Evolutionary conservation across 2,888 invertebrate species (phyloP).

Genomic region (Monopis laevigella): DNA sequence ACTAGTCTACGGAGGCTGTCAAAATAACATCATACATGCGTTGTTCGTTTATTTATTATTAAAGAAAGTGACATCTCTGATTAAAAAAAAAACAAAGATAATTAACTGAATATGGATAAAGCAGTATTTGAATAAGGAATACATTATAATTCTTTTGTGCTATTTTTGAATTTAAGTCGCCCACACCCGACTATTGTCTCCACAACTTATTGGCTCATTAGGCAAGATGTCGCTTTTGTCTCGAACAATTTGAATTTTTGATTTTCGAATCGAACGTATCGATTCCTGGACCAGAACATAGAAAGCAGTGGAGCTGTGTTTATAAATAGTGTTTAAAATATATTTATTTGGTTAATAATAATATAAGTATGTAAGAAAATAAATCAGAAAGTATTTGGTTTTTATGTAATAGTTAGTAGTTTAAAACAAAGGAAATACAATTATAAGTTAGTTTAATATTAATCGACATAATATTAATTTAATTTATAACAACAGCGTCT

Average conservation of each 20-base stretch:
- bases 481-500: conserved; percentile 9
- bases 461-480: too few species aligned
- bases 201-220: conserved; percentile 65
- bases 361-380: too few species aligned
- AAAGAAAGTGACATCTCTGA: conserved; percentile 12
- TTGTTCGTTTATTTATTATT: too few species aligned
- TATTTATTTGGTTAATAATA: too few species aligned
- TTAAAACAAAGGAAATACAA: too few species aligned
- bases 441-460: too few species aligned
- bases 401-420: too few species aligned
- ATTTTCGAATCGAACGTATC: conserved; percentile 57
- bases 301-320: conserved; percentile 15
- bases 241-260: conserved; percentile 55
- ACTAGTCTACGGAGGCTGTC: too few species aligned
- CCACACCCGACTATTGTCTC: conserved; percentile 59
- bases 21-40: too few species aligned
- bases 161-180: conserved; percentile 59
- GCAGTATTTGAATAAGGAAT: conserved; percentile 63
- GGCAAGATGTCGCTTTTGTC: conserved; percentile 31
- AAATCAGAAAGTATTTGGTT: too few species aligned
- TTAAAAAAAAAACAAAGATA: conserved; percentile 20
- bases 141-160: conserved; percentile 66
- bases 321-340: too few species aligned
- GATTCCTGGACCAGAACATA: conserved; percentile 31
- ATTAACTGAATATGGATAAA: conserved; percentile 54